Percentiles rank a stretch among this genome's conserved stretches.
Evolutionary conservation across 2,797 vertebrate genomes (phyloP).

Genomic region (Dipus sagitta): DNA sequence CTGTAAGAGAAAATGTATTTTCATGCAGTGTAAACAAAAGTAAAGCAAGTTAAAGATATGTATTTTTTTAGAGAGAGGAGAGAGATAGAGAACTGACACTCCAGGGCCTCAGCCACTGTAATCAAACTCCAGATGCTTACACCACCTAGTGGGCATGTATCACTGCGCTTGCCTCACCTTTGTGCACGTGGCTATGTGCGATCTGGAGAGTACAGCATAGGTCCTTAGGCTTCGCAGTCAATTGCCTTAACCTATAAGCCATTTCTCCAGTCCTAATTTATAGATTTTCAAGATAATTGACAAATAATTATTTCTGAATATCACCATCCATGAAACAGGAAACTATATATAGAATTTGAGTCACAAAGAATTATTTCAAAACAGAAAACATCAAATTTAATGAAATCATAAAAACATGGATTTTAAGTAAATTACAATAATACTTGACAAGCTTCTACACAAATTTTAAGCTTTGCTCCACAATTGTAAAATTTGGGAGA

Average conservation of each 20-base stretch:
- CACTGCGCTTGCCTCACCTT: too few relatives aligned
- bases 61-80: too few relatives aligned
- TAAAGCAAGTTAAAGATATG: neutral
- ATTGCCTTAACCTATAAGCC: too few relatives aligned
- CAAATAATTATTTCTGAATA: constrained; percentile 32
- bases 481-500: neutral
- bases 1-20: neutral
- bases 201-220: too few relatives aligned
- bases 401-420: neutral
- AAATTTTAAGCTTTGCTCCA: neutral
- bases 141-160: too few relatives aligned
- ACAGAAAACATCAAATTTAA: constrained; percentile 2
- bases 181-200: too few relatives aligned
- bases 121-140: too few relatives aligned
- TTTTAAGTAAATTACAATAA: neutral
- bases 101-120: too few relatives aligned
- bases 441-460: neutral
- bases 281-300: neutral
- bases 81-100: too few relatives aligned
- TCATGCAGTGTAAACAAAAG: constrained; percentile 17
- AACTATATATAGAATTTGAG: constrained; percentile 3
- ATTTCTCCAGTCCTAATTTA: neutral
- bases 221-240: too few relatives aligned
- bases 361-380: neutral
- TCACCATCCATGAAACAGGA: neutral